Percentiles rank a stretch among this genome's conserved stretches.
phyloP scores from a whole-genome alignment of 2,113 vertebrate genomes.

The Thunnus maccoyii region DNA sequence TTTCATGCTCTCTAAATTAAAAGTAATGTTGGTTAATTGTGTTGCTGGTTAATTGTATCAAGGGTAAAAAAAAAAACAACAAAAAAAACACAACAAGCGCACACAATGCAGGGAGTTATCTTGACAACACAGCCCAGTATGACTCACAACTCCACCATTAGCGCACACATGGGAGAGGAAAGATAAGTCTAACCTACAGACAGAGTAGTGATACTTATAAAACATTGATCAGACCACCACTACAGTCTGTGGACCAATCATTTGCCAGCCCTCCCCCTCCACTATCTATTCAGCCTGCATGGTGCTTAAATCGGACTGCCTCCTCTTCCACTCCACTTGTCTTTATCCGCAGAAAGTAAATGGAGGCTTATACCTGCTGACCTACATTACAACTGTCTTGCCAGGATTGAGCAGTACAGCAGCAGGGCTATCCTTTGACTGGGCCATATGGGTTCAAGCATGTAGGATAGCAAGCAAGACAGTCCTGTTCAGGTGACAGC shows the following conservation, averaged over 20 bases:
- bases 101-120: constrained; percentile 65
- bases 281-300: constrained; percentile 25
- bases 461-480: not conserved
- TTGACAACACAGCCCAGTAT: constrained; percentile 57
- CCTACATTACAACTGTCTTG: constrained; percentile 61
- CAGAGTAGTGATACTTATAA: constrained; percentile 61
- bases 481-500: not conserved
- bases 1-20: constrained; percentile 29
- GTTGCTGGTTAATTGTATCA: constrained; percentile 31
- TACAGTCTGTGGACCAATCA: constrained; percentile 50
- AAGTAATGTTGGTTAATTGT: constrained; percentile 22
- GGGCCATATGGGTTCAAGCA: not conserved
- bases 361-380: constrained; percentile 64
- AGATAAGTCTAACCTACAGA: constrained; percentile 74
- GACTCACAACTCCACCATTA: constrained; percentile 59
- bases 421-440: not conserved
- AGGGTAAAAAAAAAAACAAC: not conserved
- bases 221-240: constrained; percentile 71
- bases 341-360: constrained; percentile 50
- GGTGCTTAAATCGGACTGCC: constrained; percentile 42
- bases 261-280: constrained; percentile 3
- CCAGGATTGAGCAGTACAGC: not conserved
- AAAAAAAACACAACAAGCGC: not conserved
- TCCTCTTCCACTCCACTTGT: constrained; percentile 64
- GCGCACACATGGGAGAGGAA: constrained; percentile 52